Evolutionary conservation across 2,797 vertebrate species (phyloP).

Genomic region (Chloroceryle amazona): DNA sequence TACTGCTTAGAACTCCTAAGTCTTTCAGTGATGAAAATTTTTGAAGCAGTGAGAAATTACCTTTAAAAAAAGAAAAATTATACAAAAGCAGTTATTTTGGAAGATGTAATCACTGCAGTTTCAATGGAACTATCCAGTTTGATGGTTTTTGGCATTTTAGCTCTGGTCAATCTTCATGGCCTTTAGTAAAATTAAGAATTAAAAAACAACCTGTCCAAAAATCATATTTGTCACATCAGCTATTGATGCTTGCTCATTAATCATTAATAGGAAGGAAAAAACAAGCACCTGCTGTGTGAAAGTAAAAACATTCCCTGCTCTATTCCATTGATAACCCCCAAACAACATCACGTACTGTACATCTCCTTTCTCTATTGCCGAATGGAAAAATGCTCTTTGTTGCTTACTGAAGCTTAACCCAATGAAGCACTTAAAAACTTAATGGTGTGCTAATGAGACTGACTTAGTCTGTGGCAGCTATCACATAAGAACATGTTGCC

Average conservation of each 20-base stretch:
- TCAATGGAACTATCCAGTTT: not conserved
- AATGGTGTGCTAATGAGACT: not conserved
- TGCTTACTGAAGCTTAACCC: constrained; percentile 3
- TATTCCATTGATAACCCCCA: not conserved
- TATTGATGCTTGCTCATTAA: not conserved
- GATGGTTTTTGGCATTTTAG: not conserved
- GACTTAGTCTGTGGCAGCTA: not conserved
- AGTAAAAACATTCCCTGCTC: not conserved
- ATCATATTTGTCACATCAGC: rapidly evolving
- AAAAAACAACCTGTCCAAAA: not conserved
- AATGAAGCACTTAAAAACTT: not conserved
- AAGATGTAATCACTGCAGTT: not conserved
- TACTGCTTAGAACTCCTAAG: not conserved
- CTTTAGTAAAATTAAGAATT: not conserved
- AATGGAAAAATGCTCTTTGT: not conserved
- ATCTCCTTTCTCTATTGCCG: not conserved
- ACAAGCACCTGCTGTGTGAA: rapidly evolving
- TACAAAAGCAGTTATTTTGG: not conserved
- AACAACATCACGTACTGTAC: not conserved
- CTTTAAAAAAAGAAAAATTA: not conserved
- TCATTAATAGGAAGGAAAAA: not conserved
- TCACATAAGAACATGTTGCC: not conserved
- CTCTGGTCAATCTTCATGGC: not conserved
- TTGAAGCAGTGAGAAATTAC: not conserved
- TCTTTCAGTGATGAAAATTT: not conserved